These are phyloP conservation scores for Stylophora pistillata DNA, from an alignment of 64 coral and sea anemone genomes.

Conservation along the genomic window DNA sequence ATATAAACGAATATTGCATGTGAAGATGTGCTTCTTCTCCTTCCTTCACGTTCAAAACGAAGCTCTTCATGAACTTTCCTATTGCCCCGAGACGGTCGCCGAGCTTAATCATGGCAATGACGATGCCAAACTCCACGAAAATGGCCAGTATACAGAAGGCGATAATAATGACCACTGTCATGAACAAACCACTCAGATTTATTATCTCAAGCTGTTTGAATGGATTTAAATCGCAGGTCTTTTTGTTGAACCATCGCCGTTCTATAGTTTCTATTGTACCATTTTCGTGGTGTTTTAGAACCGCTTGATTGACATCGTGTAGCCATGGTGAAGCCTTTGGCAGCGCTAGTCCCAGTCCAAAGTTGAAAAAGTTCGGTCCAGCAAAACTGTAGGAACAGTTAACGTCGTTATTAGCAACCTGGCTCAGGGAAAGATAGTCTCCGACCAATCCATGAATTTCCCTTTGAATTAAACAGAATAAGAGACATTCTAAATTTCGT, in stretches of 20 bases:
- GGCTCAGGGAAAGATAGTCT: constrained; percentile 34
- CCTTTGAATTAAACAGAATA: not conserved
- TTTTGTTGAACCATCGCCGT: constrained; percentile 6
- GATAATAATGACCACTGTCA: constrained; percentile 2
- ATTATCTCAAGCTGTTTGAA: constrained; percentile 10
- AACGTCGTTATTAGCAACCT: constrained; percentile 7
- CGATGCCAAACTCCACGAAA: constrained; percentile 2
- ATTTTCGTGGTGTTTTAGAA: constrained; percentile 51
- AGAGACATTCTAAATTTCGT: no score
- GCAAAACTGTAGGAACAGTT: constrained; percentile 29
- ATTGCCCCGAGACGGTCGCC: constrained; percentile 1
- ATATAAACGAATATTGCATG: not conserved
- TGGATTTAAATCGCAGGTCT: constrained; percentile 9
- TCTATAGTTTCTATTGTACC: constrained; percentile 20
- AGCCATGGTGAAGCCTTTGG: constrained; percentile 43
- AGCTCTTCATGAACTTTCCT: constrained; percentile 6
- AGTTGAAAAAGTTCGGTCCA: constrained; percentile 35
- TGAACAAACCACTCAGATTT: constrained; percentile 50
- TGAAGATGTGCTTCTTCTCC: constrained; percentile 15
- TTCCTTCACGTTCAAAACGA: constrained; percentile 33
- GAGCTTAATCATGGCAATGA: constrained; percentile 9
- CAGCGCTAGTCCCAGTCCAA: constrained; percentile 49
- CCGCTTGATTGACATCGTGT: constrained; percentile 7
- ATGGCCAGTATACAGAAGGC: constrained; percentile 19
- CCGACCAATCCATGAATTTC: constrained; percentile 50